These are phyloP conservation scores for Philotrypesis tridentata DNA, from an alignment of 1,140 invertebrate species.

Conservation along the genomic window DNA sequence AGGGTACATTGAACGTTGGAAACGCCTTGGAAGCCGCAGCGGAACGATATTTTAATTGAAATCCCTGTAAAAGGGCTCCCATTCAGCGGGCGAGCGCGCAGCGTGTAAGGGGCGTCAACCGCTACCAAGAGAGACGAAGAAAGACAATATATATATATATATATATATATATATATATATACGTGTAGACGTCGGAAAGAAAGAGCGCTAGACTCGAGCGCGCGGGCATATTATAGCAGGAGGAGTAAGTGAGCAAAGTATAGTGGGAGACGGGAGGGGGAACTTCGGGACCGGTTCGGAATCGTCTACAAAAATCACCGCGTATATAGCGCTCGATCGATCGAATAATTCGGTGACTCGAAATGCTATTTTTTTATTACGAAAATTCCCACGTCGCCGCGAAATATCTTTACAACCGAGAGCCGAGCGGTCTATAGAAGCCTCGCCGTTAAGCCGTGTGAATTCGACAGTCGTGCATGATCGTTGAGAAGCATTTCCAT, in stretches of 20 bases:
- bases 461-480: too few relatives aligned
- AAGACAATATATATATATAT: too few relatives aligned
- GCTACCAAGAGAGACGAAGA: not conserved
- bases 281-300: not conserved
- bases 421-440: too few relatives aligned
- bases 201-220: not conserved
- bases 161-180: not conserved
- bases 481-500: too few relatives aligned
- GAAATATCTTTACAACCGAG: too few relatives aligned
- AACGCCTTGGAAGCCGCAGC: not conserved
- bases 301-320: too few relatives aligned
- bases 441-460: too few relatives aligned
- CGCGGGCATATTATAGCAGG: not conserved
- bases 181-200: slow-evolving; percentile 18
- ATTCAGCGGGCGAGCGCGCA: not conserved
- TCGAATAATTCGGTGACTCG: too few relatives aligned
- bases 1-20: too few relatives aligned
- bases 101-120: not conserved
- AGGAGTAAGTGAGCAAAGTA: not conserved
- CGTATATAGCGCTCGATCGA: too few relatives aligned
- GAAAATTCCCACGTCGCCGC: too few relatives aligned
- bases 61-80: not conserved
- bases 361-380: too few relatives aligned
- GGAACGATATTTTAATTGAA: not conserved
- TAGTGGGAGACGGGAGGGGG: not conserved